These are phyloP conservation scores for Chymomyza procnemis DNA, from an alignment of 2,888 invertebrate species.

Conservation along the genomic window DNA sequence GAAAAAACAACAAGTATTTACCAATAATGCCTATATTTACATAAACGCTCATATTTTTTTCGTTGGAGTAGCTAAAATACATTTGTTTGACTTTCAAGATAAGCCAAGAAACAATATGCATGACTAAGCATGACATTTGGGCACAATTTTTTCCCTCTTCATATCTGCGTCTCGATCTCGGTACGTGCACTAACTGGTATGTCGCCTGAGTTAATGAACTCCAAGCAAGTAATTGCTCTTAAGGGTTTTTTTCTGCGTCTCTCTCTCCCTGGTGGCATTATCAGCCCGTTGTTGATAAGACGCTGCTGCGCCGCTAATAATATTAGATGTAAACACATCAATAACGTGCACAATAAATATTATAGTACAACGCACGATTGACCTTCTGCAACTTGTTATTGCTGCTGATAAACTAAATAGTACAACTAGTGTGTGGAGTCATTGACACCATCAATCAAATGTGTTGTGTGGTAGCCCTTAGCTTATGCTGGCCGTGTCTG, in stretches of 20 bases:
- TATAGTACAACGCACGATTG: slow-evolving; percentile 41
- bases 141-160: not conserved
- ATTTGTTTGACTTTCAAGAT: not conserved
- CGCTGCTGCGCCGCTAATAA: not conserved
- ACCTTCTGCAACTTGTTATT: slow-evolving; percentile 21
- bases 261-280: not conserved
- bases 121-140: not conserved
- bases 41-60: not conserved
- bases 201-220: not conserved
- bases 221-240: not conserved
- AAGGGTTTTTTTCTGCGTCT: not conserved
- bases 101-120: not conserved
- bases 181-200: not conserved
- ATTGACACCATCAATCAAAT: slow-evolving; percentile 57
- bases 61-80: not conserved
- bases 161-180: not conserved
- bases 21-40: not conserved
- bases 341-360: not conserved
- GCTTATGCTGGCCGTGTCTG: too few relatives aligned
- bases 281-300: not conserved
- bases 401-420: slow-evolving; percentile 26
- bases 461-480: not conserved
- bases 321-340: not conserved
- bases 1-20: not conserved
- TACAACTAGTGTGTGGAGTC: too few relatives aligned